phyloP scores from a whole-genome alignment of 2,797 vertebrate species.

The Ibycter americanus region DNA sequence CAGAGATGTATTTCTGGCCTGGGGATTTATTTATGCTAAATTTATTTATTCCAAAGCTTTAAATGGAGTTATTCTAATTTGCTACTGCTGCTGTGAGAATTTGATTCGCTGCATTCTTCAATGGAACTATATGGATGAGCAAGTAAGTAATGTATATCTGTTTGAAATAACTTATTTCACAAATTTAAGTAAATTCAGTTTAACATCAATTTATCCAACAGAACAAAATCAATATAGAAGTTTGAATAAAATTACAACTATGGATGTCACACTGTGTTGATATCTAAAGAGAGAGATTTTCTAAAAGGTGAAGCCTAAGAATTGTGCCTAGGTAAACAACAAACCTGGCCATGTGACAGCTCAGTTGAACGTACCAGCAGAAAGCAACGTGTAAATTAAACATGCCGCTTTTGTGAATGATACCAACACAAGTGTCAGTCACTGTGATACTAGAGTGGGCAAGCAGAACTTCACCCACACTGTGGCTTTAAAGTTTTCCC shows the following conservation, averaged over 20 bases:
- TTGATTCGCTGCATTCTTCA: background rate
- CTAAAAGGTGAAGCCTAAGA: background rate
- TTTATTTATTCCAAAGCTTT: conserved; percentile 43
- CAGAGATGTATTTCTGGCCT: conserved; percentile 16
- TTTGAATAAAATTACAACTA: background rate
- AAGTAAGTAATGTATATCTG: background rate
- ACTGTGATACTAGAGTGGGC: background rate
- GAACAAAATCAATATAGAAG: background rate
- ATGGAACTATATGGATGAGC: background rate
- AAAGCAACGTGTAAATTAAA: background rate
- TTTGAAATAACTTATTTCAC: background rate
- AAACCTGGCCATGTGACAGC: accelerated
- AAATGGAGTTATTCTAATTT: conserved; percentile 17
- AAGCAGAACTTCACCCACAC: background rate
- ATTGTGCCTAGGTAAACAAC: background rate
- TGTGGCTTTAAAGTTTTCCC: background rate
- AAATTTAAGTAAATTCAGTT: background rate
- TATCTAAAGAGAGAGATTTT: background rate
- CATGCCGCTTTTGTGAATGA: accelerated
- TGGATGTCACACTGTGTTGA: background rate
- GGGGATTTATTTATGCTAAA: conserved; percentile 34
- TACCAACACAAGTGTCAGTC: too few species aligned
- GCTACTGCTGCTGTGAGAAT: background rate
- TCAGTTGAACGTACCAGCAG: background rate
- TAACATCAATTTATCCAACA: background rate